Evolutionary conservation across 2,888 invertebrate genomes (phyloP), one percentile per base, ranked within the genome.

Genomic region (Latheticus oryzae): DNA sequence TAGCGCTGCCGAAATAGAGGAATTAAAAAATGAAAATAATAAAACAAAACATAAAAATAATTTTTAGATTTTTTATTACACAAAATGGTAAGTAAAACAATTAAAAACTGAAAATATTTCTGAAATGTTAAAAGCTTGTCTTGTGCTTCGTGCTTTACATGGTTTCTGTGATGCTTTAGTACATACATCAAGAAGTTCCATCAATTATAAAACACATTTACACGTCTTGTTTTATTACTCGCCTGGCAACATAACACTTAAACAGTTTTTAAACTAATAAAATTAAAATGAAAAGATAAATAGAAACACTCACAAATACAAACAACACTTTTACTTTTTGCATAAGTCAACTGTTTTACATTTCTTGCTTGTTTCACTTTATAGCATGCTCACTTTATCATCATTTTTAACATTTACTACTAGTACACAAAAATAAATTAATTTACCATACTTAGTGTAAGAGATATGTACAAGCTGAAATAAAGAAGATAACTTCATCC

Each of bases 91-190:
- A 54, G 43, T 54, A 53, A 48, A 19, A 42, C 23, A 43, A 62
- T 58, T 54, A 58, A 47, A 28, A 43, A n/a, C n/a, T n/a, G n/a
- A 37, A 42, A 56, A 19, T 57, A 38, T 53, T 54, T 43, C 35
- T 38, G 53, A 50, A 48, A 38, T 45, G 37, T n/a, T n/a, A n/a
- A 52, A 50, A 33, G 61, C 62, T 57, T 63, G 56, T 53, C 57
- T 54, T 55, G 63, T 23, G 60, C 63, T 60, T 61, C 40, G 23
- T 43, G 63, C 63, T 60, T 61, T 60, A 45, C 55, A 42, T 58
- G 60, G 55, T 58, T 58, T 37, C 50, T 61, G 50, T 52, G 32
- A 30, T 43, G 42, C 52, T 42, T 52, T 37, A 30, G 50, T 42
- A 21, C 38, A 50, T n/a, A n/a, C 45, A 37, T 35, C 50, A 38